Base-by-base conservation (phyloP, 1,140 invertebrate species). In the Platyscapa corneri region DNA sequence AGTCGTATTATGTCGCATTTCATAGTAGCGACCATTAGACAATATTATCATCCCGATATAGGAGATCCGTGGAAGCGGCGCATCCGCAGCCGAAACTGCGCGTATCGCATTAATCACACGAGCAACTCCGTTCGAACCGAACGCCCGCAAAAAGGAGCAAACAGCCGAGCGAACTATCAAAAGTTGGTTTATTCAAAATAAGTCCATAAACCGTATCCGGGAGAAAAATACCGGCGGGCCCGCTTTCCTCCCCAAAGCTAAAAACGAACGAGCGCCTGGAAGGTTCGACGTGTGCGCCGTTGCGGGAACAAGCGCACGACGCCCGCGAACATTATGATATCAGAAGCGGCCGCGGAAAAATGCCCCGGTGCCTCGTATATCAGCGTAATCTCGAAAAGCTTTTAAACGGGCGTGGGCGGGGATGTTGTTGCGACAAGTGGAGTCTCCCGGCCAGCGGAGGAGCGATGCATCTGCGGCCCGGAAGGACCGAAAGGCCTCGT, bases 331-430 rank as follows among this genome's bases (percentile, higher is more conserved):
- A 49, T 39, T 74, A 75, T 82, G 30, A 72, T 64, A 78, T 18
- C 32, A 56, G 8, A 42, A 82, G n/a, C 23, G 2, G 34, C 16
- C n/a, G 30, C 49, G 32, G 7, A 74, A 34, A 74, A 74, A 82
- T 32, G 8, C 67, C 34, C 67, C 20, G 37, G 72, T 64, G 70
- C 27, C 70, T 83, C 53, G 56, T 65, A 76, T 46, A 72, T 76
- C 56, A 76, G 34, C 56, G 39, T 76, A 83, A 76, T 83, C 72
- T 83, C 72, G 39, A 65, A 83, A 76, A 76, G 53, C 72, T 83
- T 76, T 76, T 83, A 83, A 53, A 53, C 8, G 18, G 2, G 1
- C 18, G 18, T 18, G 12, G 12, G 42, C 18, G 65, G 12, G 0
- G 67, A 72, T 39, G 18, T 12, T 37, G 0, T 23, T 37, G 32